These are phyloP conservation scores for Lymantria dispar DNA, from an alignment of 2,888 invertebrate species.

Conservation along the genomic window DNA sequence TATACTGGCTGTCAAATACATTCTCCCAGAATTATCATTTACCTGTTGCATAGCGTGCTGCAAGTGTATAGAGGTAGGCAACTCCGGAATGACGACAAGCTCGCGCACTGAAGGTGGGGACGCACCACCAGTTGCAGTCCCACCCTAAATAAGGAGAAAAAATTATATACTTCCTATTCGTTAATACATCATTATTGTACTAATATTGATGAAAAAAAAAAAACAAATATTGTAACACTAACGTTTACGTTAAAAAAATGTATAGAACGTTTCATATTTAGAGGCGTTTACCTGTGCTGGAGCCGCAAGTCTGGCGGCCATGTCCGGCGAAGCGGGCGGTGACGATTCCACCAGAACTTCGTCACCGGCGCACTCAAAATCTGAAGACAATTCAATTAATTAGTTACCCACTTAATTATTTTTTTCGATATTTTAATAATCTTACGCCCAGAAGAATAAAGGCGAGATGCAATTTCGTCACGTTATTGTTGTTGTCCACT, in stretches of 20 bases:
- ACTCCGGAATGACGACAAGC: constrained; percentile 75
- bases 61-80: constrained; percentile 66
- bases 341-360: constrained; percentile 78
- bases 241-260: too few species aligned
- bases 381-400: constrained; percentile 47
- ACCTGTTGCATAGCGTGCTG: constrained; percentile 80
- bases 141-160: constrained; percentile 33
- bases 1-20: neutral
- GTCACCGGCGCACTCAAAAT: constrained; percentile 80
- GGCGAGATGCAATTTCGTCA: too few species aligned
- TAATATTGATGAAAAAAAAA: too few species aligned
- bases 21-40: constrained; percentile 7
- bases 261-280: too few species aligned
- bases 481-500: too few species aligned
- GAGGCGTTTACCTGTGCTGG: constrained; percentile 62
- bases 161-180: too few species aligned
- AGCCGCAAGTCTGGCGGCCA: constrained; percentile 74
- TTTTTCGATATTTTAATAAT: too few species aligned
- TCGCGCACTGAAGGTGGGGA: constrained; percentile 66
- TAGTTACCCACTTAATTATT: too few species aligned
- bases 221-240: too few species aligned
- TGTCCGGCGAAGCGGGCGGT: constrained; percentile 72
- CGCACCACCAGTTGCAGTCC: constrained; percentile 54
- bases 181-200: too few species aligned
- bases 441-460: too few species aligned